Evolutionary conservation across 2,888 invertebrate species (phyloP).

Genomic region (Ennomos fuscantarius): DNA sequence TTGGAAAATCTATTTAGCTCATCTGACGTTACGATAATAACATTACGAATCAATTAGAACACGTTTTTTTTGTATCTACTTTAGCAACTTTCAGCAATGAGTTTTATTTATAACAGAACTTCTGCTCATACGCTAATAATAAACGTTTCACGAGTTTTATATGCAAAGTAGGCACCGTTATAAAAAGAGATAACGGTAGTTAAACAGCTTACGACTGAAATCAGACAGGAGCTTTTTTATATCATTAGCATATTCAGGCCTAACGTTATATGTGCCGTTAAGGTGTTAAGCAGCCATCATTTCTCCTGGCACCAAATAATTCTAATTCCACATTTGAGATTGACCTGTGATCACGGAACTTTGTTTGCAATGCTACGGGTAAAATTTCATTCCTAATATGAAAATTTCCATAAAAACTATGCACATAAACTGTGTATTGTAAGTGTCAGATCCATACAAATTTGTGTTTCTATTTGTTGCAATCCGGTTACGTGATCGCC

Average conservation of each 20-base stretch:
- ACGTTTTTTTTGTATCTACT: not conserved
- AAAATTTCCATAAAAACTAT: too few relatives aligned
- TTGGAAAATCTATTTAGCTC: too few relatives aligned
- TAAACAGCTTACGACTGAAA: not conserved
- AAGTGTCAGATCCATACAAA: too few relatives aligned
- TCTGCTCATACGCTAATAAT: not conserved
- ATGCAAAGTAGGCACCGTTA: not conserved
- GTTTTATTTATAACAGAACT: slow-evolving; percentile 1
- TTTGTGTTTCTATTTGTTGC: too few relatives aligned
- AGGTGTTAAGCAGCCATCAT: not conserved
- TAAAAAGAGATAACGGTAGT: slow-evolving; percentile 2
- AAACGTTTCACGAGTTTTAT: not conserved
- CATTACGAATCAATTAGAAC: too few relatives aligned
- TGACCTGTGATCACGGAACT: too few relatives aligned
- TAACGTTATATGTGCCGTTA: slow-evolving; percentile 16
- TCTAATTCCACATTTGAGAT: slow-evolving; percentile 15
- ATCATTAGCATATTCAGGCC: slow-evolving; percentile 17
- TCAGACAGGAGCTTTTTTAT: slow-evolving; percentile 1
- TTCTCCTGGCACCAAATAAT: slow-evolving; percentile 12
- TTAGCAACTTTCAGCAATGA: slow-evolving; percentile 7
- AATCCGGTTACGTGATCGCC: too few relatives aligned
- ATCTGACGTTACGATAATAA: too few relatives aligned
- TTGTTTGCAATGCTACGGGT: too few relatives aligned
- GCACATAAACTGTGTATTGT: too few relatives aligned
- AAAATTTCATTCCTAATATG: too few relatives aligned